Percentiles rank a stretch among this genome's conserved stretches.
phyloP scores from a whole-genome alignment of 2,888 invertebrate species.

The Plebejus melissa region DNA sequence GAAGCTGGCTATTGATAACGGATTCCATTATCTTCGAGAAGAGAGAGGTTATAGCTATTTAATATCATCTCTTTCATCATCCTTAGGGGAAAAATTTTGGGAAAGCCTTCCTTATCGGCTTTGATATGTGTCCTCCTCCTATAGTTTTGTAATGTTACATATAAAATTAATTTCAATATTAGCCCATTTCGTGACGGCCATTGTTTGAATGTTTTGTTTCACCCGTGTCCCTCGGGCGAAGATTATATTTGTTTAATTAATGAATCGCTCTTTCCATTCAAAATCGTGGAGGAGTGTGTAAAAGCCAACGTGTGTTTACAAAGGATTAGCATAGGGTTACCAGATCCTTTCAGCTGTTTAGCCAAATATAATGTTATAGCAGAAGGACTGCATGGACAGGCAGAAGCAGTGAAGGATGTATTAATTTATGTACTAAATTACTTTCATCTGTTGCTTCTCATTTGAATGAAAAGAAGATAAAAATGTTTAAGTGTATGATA shows the following conservation, averaged over 20 bases:
- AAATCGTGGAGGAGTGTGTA: neutral
- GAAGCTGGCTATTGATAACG: no score
- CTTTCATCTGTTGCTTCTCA: no score
- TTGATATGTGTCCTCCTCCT: neutral
- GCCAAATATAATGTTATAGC: neutral
- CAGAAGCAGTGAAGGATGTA: no score
- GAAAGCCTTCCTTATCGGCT: no score
- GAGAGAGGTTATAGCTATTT: no score
- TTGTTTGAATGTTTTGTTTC: constrained; percentile 6
- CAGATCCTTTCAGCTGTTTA: neutral
- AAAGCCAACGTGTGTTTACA: neutral
- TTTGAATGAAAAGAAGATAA: no score
- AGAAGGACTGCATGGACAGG: no score
- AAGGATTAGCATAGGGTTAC: constrained; percentile 2
- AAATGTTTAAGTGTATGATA: no score
- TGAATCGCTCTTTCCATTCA: constrained; percentile 18
- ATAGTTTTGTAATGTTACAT: neutral
- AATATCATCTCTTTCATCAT: no score
- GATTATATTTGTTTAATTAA: constrained; percentile 7
- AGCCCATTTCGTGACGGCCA: neutral
- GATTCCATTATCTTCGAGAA: no score
- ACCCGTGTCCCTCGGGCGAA: neutral
- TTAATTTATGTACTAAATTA: no score
- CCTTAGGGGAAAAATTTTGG: no score
- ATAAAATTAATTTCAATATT: neutral